Base-by-base conservation (phyloP, 1,140 invertebrate genomes). In the Drosophila insularis region DNA sequence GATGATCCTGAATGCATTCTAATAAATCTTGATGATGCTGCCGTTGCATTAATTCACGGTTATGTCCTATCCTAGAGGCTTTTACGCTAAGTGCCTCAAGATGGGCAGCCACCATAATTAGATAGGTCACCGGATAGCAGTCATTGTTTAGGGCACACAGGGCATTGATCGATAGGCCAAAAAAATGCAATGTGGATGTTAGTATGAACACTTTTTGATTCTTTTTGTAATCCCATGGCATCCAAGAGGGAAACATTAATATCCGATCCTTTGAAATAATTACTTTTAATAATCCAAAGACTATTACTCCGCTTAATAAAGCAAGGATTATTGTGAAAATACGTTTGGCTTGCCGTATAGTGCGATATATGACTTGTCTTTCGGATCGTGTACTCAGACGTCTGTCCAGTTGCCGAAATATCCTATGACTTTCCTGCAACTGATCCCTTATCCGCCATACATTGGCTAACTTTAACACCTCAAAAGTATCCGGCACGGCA, bases 111-210 rank as follows among this genome's bases (percentile, higher is more conserved):
- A 90, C 50, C 54, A 91, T 67, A 2, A 35, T 70, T 4, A 91
- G 61, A 32, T 89, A 91, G 10, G 76, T 70, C 37, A 72, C 23
- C n/a, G 90, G 90, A 67, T 74, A 90, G 2, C 80, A 80, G 23
- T 73, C 65, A 21, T 74, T 54, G 5, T 35, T 64, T 4, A 71
- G 21, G 2, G 74, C 66, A 13, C 74, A 1, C 0, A 71, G 0
- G 0, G 72, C 54, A 0, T 66, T 14, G 7, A 63, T 2, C 0
- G n/a, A 0, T 1, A 89, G 2, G 7, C 56, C 46, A 0, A 55
- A 0, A 0, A 56, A 17, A 46, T 86, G 70, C 6, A 61, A 6
- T 0, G 2, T 7, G 6, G 62, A 23, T 0, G 84, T 79, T 4
- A 58, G 0, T 1, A 76, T 0, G 14, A 63, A 90, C 1, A 37